Base-by-base conservation (phyloP, 1,140 invertebrate genomes). In the Aradophagus sp. region DNA sequence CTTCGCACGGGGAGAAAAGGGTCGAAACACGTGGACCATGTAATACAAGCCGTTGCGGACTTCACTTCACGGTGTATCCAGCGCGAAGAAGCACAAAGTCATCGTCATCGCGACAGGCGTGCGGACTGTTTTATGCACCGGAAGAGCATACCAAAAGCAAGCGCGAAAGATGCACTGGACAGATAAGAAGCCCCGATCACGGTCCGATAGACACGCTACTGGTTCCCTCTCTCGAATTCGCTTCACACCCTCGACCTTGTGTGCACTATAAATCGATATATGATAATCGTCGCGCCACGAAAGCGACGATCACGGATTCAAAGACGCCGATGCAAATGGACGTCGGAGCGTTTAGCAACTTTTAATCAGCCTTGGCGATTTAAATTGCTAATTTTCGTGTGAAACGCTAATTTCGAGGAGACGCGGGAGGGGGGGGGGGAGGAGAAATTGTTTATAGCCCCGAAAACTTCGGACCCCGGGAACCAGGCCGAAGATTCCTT, bases 191-290 rank as follows among this genome's bases (percentile, higher is more conserved):
- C 56, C 55, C 45, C 59, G 62, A 65, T 74, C 71, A 74, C 71
- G 71, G 61, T 74, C 53, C 67, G 71, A 59, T 74, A 66, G 65
- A 69, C 71, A 69, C 48, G 53, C 71, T 74, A 69, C 71, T 62
- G 71, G 50, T 75, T 29, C 69, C 73, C 53, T 73, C 69, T 75
- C 53, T 73, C 55, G 41, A 62, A 75, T 77, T 75, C 70, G 73
- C 73, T 77, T 69, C 70, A 61, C 56, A 44, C 56, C 48, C 65
- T 59, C 62, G 14, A 55, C 56, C 52, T 38, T 36, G 38, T n/a
- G 15, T 45, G 19, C 29, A 34, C 13, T 29, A 12, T 17, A n/a
- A 45, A 50, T 41, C 41, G 34, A 65, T 59, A 39, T 71, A 42
- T 32, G 55, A 52, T 44, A 59, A 61, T 72, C 56, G 47, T 48